Evolutionary conservation across 2,888 invertebrate genomes (phyloP).

Genomic region (Hymenopus coronatus): DNA sequence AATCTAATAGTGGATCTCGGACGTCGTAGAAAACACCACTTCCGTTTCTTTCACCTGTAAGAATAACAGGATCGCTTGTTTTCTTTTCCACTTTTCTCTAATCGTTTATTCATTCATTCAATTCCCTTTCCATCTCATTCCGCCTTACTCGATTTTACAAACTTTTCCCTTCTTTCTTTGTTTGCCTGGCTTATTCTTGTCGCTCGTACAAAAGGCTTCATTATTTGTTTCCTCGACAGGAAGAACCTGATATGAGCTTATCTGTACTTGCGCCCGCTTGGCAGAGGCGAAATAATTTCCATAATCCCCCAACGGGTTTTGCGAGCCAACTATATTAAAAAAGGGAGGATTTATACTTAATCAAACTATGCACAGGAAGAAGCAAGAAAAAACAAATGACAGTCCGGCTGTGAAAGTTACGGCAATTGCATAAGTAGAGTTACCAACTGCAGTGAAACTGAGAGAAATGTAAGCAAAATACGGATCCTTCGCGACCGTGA

Average conservation of each 20-base stretch:
- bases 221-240: not conserved
- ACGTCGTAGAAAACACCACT: not conserved
- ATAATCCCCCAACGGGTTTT: not conserved
- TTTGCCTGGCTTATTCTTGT: not conserved
- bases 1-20: not conserved
- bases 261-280: not conserved
- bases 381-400: not conserved
- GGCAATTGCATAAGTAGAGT: not conserved
- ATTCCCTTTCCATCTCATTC: not conserved
- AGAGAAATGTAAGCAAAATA: not conserved
- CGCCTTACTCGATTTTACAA: not conserved
- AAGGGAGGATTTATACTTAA: not conserved
- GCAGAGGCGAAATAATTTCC: not conserved
- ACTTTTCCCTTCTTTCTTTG: not conserved
- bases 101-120: not conserved
- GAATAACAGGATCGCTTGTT: not conserved
- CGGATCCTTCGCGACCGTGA: not conserved
- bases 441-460: not conserved
- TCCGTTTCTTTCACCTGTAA: not conserved
- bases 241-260: not conserved
- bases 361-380: not conserved
- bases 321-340: not conserved
- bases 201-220: not conserved
- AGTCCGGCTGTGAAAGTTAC: not conserved
- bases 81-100: not conserved